Base-by-base conservation (phyloP, 2,797 vertebrate species). In the Lacerta bilineata region DNA sequence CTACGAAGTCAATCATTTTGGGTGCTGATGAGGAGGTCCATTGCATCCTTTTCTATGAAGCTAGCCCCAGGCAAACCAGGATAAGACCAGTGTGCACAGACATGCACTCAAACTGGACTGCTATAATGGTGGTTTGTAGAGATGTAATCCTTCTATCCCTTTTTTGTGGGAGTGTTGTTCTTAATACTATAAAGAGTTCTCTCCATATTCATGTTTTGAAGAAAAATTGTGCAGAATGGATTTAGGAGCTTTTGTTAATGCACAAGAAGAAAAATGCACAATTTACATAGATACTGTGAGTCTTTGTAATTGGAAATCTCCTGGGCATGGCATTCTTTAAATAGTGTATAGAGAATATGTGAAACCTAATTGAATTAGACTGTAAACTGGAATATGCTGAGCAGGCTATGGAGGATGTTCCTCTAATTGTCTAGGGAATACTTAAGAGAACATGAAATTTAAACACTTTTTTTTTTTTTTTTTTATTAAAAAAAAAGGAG, bases 331-430 rank as follows among this genome's bases (percentile, higher is more conserved):
- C 39, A 85, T 80, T 69, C 20, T 13, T 88, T 87, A 10, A n/a
- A 66, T 72, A 85, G 79, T 18, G 87, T 83, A 74, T 50, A 85
- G 83, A 90, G 78, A 85, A 59, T 85, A 61, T 85, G 72, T 86
- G 84, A 50, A 83, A 83, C 41, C 50, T 85, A 86, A 88, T 85
- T 91, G 83, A 91, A 88, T 91, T 83, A 88, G 39, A 23, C 66
- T 83, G 72, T 83, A 88, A 77, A 64, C 33, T 81, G n/a, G 8
- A 85, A 5, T 2, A 76, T 0, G 23, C 46, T 93, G 8, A 88
- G 1, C 18, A 4, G 39, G 27, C 74, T 74, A 68, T 74, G 41
- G 61, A 71, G 41, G 66, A 3, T 69, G 17, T 71, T 50, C 50
- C 43, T 86, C 72, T 59, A 7, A 20, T 80, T 79, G 46, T 76